Evolutionary conservation across 37 sponge, comb jelly and placozoan genomes (phyloP), one percentile per base, ranked within the genome.

Genomic region (Eunapius fragilis): DNA sequence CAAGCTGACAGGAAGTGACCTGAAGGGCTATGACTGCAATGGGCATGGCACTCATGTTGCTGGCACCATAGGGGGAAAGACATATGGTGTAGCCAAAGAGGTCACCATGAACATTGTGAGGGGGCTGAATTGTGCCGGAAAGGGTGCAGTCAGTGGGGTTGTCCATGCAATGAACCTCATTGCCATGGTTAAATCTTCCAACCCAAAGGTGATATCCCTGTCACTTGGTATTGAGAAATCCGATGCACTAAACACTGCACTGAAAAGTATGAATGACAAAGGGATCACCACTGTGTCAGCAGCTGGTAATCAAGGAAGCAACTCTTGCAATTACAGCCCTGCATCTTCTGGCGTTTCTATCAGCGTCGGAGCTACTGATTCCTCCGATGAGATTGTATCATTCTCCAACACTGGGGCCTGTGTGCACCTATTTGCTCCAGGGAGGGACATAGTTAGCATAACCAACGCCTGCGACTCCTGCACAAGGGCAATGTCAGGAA

Each of bases 31-130:
- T 0, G 95, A 95, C 67, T 95, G 95, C 79, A 85, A 91, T 70
- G 92, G 95, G 10, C 95, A 94, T 34, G 95, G 95, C 9, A 89
- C 95, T 0, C 95, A 94, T 70, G 88, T 89, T 85, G 95, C 95
- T 12, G 91, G 86, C 1, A 91, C 84, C 25, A 89, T 87, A 25
- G 95, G 91, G 47, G 95, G 95, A 0, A 91, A 82, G 37, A 88
- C 74, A 28, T 88, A 86, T 37, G 95, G 95, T 24, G 91, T 94
- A 25, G 91, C 95, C 5, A 94, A 91, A 34, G 72, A 88, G 31
- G 89, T 79, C 25, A 78, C 34, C 10, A 75, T 94, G 31, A 91
- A 91, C 71, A 88, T 81, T 48, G 49, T 88, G 32, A 49, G 95
- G 13, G 95, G 82, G 35, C 77, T 94, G 30, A 84, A 82, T 69